Percentiles rank a stretch among this genome's conserved stretches.
Evolutionary conservation across 2,797 vertebrate species (phyloP).

Genomic region (Philypnodon macrostomus): DNA sequence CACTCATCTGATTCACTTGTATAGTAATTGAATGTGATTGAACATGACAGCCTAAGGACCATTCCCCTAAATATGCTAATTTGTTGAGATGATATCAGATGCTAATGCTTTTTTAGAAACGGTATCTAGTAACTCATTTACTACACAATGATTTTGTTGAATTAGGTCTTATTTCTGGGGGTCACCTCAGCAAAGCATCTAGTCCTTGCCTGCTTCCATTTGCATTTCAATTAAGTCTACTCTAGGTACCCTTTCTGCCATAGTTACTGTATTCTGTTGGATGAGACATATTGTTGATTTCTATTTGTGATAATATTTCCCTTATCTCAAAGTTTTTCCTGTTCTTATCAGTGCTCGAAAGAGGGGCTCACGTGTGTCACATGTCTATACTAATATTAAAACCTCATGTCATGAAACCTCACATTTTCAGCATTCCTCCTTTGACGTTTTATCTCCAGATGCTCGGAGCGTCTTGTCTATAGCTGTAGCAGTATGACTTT

Average conservation of each 20-base stretch:
- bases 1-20: constrained; percentile 35
- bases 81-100: constrained; percentile 44
- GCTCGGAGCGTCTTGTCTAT: constrained; percentile 7
- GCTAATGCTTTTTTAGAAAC: constrained; percentile 18
- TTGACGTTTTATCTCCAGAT: constrained; percentile 40
- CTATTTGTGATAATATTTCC: constrained; percentile 50
- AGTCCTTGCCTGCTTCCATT: too few species aligned
- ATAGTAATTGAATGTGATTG: constrained; percentile 52
- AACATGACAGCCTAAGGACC: constrained; percentile 46
- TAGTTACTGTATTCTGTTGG: constrained; percentile 60
- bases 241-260: too few species aligned
- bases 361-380: constrained; percentile 42
- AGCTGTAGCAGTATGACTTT: constrained; percentile 2
- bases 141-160: too few species aligned
- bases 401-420: constrained; percentile 60
- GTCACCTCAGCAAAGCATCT: too few species aligned
- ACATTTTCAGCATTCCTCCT: constrained; percentile 49
- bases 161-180: too few species aligned
- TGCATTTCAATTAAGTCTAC: too few species aligned
- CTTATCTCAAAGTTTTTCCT: too few species aligned
- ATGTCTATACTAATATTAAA: constrained; percentile 53
- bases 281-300: constrained; percentile 58
- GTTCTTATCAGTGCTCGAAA: constrained; percentile 42
- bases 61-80: constrained; percentile 50
- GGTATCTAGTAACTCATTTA: too few species aligned